A percentile compares a stretch with the other conserved stretches of the same genome.
Evolutionary conservation across 2,113 vertebrate genomes (phyloP).

Genomic region (Ochotona curzoniae): DNA sequence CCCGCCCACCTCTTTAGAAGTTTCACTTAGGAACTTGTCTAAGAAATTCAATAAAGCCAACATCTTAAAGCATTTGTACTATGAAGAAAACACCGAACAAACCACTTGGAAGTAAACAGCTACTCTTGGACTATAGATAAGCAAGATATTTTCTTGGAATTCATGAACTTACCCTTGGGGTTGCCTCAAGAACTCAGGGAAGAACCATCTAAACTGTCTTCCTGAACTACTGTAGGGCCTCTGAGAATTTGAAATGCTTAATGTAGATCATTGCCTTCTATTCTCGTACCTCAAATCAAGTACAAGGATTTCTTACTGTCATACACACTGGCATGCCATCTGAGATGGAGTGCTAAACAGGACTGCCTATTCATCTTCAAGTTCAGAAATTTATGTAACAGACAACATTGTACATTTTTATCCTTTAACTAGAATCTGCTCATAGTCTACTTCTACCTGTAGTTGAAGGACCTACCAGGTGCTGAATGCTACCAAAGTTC

Average conservation of each 20-base stretch:
- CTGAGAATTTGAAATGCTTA: constrained; percentile 59
- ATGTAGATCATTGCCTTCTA: not conserved
- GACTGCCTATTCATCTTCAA: not conserved
- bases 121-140: not conserved
- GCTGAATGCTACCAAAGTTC: not conserved
- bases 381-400: not conserved
- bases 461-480: not conserved
- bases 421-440: not conserved
- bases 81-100: constrained; percentile 35
- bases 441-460: not conserved
- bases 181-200: constrained; percentile 83
- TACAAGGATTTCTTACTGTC: not conserved
- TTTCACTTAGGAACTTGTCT: constrained; percentile 40
- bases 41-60: constrained; percentile 60
- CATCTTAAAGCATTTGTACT: constrained; percentile 59
- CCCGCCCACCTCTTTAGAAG: not conserved
- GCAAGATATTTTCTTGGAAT: not conserved
- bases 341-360: not conserved
- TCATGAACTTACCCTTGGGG: constrained; percentile 31
- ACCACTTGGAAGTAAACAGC: constrained; percentile 20
- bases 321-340: not conserved
- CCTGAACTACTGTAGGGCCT: constrained; percentile 65
- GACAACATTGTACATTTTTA: not conserved
- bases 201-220: constrained; percentile 65
- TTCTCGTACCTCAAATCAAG: constrained; percentile 23